Conservation (phyloP, 1,140 invertebrate genomes). For the Hyles vespertilio region DNA sequence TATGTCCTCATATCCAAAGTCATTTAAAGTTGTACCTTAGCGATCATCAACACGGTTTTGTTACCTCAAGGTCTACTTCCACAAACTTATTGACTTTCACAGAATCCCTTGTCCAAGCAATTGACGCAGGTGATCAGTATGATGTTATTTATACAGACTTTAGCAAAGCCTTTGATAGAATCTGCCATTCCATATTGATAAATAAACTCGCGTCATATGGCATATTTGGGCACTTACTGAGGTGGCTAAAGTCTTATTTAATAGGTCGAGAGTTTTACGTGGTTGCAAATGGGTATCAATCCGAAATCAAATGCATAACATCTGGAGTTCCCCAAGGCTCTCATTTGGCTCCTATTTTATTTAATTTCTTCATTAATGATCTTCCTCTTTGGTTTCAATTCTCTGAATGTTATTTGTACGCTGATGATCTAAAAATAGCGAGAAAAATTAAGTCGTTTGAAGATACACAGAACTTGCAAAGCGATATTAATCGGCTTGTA, state of each 20-base stretch:
- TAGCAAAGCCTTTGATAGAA: slow-evolving; percentile 16
- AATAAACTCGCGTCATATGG: slow-evolving; percentile 6
- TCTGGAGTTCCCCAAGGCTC: slow-evolving; percentile 20
- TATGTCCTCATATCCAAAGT: no score
- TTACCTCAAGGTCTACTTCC: slow-evolving; percentile 8
- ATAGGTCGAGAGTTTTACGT: slow-evolving; percentile 10
- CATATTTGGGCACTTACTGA: slow-evolving; percentile 5
- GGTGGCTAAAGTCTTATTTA: slow-evolving; percentile 16
- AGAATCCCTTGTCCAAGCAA: slow-evolving; percentile 35
- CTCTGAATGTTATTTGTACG: slow-evolving; percentile 7
- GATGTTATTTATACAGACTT: slow-evolving; percentile 16
- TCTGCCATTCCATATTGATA: slow-evolving; percentile 6
- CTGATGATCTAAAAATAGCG: slow-evolving; percentile 14
- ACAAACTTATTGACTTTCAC: slow-evolving; percentile 12
- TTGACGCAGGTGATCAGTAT: slow-evolving; percentile 35
- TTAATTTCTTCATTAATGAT: slow-evolving; percentile 18
- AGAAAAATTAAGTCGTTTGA: background rate
- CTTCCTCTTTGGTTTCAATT: background rate
- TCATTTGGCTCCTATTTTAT: slow-evolving; percentile 19
- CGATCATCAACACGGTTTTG: no score
- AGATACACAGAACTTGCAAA: no score
- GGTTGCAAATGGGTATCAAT: slow-evolving; percentile 14
- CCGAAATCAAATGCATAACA: slow-evolving; percentile 6
- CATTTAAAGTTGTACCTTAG: no score
- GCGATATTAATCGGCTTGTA: no score